Conservation (phyloP, 2,797 vertebrate species). For the Notamacropus eugenii region DNA sequence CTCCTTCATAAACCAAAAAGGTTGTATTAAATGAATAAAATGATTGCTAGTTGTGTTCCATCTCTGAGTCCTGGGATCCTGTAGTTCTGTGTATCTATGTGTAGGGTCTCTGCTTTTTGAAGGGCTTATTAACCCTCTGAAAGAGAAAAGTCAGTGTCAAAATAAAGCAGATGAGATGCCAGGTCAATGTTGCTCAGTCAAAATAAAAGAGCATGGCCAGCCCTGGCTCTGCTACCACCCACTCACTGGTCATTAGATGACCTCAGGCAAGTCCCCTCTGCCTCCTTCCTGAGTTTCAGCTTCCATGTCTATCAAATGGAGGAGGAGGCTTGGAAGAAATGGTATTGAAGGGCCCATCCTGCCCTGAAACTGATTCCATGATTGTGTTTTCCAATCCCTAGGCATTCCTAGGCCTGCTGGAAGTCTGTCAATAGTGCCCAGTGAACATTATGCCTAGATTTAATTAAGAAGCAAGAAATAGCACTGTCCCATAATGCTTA, state of each 20-base stretch:
- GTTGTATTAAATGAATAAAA: not conserved
- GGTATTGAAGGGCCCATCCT: not conserved
- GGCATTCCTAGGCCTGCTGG: not conserved
- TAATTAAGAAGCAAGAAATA: constrained; percentile 63
- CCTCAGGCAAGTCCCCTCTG: not conserved
- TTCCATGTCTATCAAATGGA: not conserved
- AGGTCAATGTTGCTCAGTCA: not conserved
- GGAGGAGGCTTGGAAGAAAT: not conserved
- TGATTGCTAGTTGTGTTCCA: not conserved
- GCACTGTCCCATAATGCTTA: constrained; percentile 65
- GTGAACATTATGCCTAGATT: constrained; percentile 34
- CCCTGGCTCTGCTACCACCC: not conserved
- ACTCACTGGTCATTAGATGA: not conserved
- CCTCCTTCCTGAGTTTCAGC: not conserved
- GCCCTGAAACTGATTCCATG: not conserved
- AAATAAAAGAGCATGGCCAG: not conserved
- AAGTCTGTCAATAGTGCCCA: constrained; percentile 39
- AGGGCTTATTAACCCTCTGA: not conserved
- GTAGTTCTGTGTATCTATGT: not conserved
- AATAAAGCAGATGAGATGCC: not conserved
- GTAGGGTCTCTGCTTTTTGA: not conserved
- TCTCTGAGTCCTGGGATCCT: not conserved
- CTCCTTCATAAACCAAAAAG: not conserved
- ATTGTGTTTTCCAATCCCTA: not conserved
- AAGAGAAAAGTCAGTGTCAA: not conserved